A percentile compares a stretch with the other conserved stretches of the same genome.
Conservation (phyloP, 2,113 vertebrate genomes). For the Progne subis region DNA sequence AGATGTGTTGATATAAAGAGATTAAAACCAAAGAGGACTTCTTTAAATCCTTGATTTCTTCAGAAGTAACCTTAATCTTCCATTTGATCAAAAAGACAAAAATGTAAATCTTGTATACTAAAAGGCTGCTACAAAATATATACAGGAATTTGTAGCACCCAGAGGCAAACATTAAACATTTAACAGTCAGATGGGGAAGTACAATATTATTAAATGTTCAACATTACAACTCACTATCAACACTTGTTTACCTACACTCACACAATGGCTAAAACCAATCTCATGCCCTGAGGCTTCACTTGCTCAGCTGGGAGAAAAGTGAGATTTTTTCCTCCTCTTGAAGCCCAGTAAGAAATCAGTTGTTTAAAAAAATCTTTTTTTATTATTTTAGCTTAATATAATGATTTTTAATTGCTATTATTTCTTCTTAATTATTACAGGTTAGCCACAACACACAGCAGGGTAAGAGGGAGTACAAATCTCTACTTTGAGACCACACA, state of each 20-base stretch:
- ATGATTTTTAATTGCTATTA: background rate
- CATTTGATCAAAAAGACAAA: background rate
- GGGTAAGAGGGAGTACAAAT: too few relatives aligned
- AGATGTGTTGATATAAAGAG: background rate
- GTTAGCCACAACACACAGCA: background rate
- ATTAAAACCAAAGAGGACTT: background rate
- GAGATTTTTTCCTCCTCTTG: background rate
- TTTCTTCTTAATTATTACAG: background rate
- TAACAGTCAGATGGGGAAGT: background rate
- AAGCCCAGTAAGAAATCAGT: background rate
- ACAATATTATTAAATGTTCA: background rate
- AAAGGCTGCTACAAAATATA: background rate
- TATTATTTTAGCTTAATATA: background rate
- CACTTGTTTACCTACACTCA: background rate
- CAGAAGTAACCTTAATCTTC: background rate
- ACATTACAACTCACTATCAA: background rate
- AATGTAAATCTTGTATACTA: background rate
- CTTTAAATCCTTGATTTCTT: background rate
- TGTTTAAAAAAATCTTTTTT: background rate
- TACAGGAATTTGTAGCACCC: background rate
- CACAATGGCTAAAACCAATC: background rate
- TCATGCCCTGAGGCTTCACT: background rate
- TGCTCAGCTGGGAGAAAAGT: background rate
- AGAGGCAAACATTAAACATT: background rate
- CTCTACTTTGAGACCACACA: background rate